A percentile compares a stretch with the other conserved stretches of the same genome.
phyloP scores from a whole-genome alignment of 2,113 vertebrate genomes.

The Okapia johnstoni region DNA sequence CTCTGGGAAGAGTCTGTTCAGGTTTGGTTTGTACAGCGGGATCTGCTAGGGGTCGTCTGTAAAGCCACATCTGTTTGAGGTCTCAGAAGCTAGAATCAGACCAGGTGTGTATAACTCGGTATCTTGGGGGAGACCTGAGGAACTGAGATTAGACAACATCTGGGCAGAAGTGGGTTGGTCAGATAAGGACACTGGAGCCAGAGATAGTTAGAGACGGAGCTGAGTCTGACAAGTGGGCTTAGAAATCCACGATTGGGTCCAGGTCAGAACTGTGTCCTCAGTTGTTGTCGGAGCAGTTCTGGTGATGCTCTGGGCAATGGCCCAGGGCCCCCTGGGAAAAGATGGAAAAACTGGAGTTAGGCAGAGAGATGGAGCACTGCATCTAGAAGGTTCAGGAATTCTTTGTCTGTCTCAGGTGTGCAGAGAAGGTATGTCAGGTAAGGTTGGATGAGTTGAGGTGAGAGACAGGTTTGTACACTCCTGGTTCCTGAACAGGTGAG shows the following conservation, averaged over 20 bases:
- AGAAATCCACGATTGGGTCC: not conserved
- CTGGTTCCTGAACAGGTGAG: not conserved
- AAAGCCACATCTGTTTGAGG: not conserved
- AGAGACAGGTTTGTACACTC: not conserved
- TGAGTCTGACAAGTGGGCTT: not conserved
- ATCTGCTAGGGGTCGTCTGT: not conserved
- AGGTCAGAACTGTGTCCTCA: not conserved
- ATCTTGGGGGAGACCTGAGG: not conserved
- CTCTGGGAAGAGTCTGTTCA: too few species aligned
- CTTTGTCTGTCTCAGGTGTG: not conserved
- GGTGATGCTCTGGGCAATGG: not conserved
- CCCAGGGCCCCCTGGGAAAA: not conserved
- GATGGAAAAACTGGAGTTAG: not conserved
- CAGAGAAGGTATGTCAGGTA: not conserved
- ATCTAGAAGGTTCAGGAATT: not conserved
- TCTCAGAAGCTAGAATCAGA: not conserved
- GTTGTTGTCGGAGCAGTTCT: not conserved
- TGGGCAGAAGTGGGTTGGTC: not conserved
- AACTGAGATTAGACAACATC: not conserved
- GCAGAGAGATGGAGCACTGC: not conserved
- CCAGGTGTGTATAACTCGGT: not conserved
- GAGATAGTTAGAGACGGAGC: not conserved
- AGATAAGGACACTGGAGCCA: not conserved
- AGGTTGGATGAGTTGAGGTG: not conserved
- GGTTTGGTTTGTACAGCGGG: not conserved